phyloP scores from a whole-genome alignment of 2,113 vertebrate genomes.

The Stegastes partitus region DNA sequence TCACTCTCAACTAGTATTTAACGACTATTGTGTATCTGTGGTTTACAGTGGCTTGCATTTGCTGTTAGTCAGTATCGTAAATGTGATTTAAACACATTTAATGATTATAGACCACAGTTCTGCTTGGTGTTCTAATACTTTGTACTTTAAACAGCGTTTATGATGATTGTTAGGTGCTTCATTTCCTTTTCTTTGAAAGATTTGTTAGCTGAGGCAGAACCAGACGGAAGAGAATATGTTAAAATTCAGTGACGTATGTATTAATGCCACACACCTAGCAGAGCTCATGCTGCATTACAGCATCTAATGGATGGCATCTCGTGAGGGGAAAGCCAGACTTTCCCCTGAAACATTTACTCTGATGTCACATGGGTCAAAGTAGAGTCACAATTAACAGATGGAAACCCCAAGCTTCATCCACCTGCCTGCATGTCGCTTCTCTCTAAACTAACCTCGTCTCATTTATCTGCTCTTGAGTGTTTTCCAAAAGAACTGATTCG shows the following conservation, averaged over 20 bases:
- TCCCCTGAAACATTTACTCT: slow-evolving; percentile 13
- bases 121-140: background rate
- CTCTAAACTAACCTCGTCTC: background rate
- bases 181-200: slow-evolving; percentile 15
- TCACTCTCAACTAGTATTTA: background rate
- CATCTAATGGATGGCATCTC: background rate
- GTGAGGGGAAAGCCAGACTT: background rate
- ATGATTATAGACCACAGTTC: background rate
- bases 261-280: background rate
- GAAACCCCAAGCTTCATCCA: slow-evolving; percentile 11
- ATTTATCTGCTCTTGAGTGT: background rate
- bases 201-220: slow-evolving; percentile 13
- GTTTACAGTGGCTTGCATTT: background rate
- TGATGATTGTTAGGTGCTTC: background rate
- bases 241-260: background rate
- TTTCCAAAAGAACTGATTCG: no score
- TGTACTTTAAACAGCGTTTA: background rate
- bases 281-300: background rate
- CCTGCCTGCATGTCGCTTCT: background rate
- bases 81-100: slow-evolving; percentile 15
- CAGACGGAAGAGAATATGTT: background rate
- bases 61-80: background rate
- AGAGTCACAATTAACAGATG: background rate
- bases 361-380: slow-evolving; percentile 37
- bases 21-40: background rate